Conservation (phyloP, 2,113 vertebrate genomes). For the Piaya cayana region DNA sequence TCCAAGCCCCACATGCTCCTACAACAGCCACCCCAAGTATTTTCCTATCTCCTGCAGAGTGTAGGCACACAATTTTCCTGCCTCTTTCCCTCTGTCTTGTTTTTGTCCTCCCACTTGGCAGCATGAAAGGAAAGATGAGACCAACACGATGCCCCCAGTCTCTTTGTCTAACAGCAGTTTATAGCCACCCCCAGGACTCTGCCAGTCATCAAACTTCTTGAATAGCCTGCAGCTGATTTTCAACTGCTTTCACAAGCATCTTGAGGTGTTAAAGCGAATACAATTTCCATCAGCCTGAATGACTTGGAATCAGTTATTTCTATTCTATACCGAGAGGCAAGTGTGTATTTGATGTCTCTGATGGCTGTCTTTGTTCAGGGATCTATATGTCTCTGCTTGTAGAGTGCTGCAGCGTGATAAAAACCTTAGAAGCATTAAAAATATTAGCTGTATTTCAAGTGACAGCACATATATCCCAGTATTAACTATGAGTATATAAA, state of each 20-base stretch:
- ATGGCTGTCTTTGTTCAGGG: background rate
- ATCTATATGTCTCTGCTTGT: background rate
- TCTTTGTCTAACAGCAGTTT: background rate
- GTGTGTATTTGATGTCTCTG: constrained; percentile 4
- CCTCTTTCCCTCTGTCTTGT: background rate
- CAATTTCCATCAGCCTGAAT: background rate
- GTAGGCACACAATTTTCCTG: background rate
- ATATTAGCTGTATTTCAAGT: background rate
- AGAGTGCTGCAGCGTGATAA: background rate
- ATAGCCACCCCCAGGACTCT: background rate
- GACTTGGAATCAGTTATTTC: background rate
- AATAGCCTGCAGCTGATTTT: background rate
- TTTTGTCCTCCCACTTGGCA: background rate
- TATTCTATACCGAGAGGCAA: background rate
- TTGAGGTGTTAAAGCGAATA: background rate
- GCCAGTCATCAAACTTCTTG: background rate
- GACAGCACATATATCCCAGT: constrained; percentile 4
- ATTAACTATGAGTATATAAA: background rate
- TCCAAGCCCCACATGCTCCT: background rate
- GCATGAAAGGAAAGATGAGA: background rate
- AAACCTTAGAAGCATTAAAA: constrained; percentile 19
- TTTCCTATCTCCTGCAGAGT: background rate
- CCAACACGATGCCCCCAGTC: background rate
- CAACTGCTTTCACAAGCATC: background rate
- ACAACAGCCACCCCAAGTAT: background rate